Percentiles rank a stretch among this genome's conserved stretches.
phyloP scores from a whole-genome alignment of 2,797 vertebrate genomes.

The Leptatherina wallacei region DNA sequence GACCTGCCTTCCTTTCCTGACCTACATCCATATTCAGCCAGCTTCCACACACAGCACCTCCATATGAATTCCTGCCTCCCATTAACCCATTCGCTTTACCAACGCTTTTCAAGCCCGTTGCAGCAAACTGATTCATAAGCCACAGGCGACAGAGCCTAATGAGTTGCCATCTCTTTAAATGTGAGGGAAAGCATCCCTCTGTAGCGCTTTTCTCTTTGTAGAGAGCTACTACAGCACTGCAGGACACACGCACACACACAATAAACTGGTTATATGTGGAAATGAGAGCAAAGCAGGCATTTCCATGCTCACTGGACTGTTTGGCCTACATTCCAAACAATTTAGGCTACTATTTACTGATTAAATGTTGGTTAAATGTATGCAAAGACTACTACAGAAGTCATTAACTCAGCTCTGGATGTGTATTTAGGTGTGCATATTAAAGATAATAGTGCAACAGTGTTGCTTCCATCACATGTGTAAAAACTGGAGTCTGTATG shows the following conservation, averaged over 20 bases:
- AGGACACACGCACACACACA: constrained; percentile 21
- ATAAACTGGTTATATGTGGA: constrained; percentile 25
- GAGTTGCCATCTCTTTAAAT: constrained; percentile 45
- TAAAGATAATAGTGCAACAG: not conserved
- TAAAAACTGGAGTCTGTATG: not conserved
- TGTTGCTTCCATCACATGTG: not conserved
- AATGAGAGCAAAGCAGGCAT: constrained; percentile 13
- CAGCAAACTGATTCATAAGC: constrained; percentile 34
- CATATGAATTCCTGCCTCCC: constrained; percentile 4
- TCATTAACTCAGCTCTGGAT: not conserved
- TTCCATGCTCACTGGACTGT: not conserved
- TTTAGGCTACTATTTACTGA: not conserved
- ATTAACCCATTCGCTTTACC: constrained; percentile 28
- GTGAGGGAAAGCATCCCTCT: constrained; percentile 17
- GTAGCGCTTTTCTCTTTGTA: constrained; percentile 30
- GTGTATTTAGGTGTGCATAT: not conserved
- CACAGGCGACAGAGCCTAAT: constrained; percentile 33
- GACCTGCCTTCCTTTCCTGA: constrained; percentile 20
- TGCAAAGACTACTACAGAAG: not conserved
- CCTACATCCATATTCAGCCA: not conserved
- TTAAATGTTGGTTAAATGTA: not conserved
- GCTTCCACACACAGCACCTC: not conserved
- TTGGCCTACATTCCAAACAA: not conserved
- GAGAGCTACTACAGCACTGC: constrained; percentile 38
- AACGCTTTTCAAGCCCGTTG: constrained; percentile 14